Conservation (phyloP, 2,797 vertebrate species). For the Sebastes elongatus region DNA sequence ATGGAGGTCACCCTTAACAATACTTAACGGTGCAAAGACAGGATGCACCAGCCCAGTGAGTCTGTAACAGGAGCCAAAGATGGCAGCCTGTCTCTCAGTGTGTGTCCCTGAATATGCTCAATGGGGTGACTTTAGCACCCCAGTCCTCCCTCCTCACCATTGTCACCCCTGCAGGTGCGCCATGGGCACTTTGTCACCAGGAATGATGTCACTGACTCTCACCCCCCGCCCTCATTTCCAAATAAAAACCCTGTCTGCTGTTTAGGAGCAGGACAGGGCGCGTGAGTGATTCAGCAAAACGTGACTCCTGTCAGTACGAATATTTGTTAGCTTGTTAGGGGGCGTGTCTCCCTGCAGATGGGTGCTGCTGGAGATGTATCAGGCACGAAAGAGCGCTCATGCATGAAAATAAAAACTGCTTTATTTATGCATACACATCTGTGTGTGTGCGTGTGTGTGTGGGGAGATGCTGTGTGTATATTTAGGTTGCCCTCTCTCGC, state of each 20-base stretch:
- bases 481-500: slow-evolving; percentile 22
- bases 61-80: slow-evolving; percentile 27
- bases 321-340: slow-evolving; percentile 30
- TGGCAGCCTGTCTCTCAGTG: slow-evolving; percentile 11
- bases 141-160: background rate
- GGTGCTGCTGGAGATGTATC: slow-evolving; percentile 13
- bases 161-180: slow-evolving; percentile 18
- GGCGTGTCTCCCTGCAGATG: slow-evolving; percentile 23
- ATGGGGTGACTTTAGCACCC: slow-evolving; percentile 18
- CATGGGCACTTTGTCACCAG: slow-evolving; percentile 33
- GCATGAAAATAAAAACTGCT: slow-evolving; percentile 3
- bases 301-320: slow-evolving; percentile 63
- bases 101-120: background rate
- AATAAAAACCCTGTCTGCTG: slow-evolving; percentile 35
- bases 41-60: background rate
- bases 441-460: background rate
- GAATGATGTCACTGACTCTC: slow-evolving; percentile 41
- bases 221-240: slow-evolving; percentile 18
- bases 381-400: slow-evolving; percentile 1
- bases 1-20: slow-evolving; percentile 24
- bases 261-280: slow-evolving; percentile 14
- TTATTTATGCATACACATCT: background rate
- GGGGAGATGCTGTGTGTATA: slow-evolving; percentile 12
- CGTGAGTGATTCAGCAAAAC: slow-evolving; percentile 75
- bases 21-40: background rate